Base-by-base conservation (phyloP, 2,797 vertebrate species). In the Rhodeus uyekii region DNA sequence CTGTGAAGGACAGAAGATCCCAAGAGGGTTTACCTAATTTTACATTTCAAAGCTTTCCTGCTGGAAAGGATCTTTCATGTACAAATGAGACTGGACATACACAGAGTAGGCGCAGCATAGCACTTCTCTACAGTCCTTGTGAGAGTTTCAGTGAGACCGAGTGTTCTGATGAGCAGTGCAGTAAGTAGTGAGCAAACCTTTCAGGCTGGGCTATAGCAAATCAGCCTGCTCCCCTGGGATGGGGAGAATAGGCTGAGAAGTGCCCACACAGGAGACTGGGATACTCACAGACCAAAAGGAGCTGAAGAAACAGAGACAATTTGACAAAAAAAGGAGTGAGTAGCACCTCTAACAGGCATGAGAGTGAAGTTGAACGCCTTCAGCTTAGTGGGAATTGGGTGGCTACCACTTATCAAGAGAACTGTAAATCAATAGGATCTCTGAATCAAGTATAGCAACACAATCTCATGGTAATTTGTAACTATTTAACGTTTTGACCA, bases 381-480 rank as follows among this genome's bases (percentile, higher is more conserved):
- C 58, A 82, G 73, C 19, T 22, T 39, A 53, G 73, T 34, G 65
- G 61, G 77, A 61, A 86, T 78, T 44, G 80, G 55, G 69, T 74
- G 78, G 55, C 81, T 84, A 71, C 80, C 67, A 27, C 67, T 76
- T 61, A 9, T 58, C 53, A 82, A 76, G 18, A 84, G 12, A 63
- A 46, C 53, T 78, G 74, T 77, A 72, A 46, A 76, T 76, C 71
- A 64, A 46, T 60, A 27, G 58, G 63, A 46, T 69, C 76, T 63
- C 74, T 50, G 65, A 73, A 60, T 67, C 81, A 89, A 92, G 92
- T 94, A 89, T 90, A 71, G 80, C 46, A 74, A 44, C 61, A 18
- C 12, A 55, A n/a, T 29, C n/a, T 3, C 0, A 46, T 2, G 2
- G n/a, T 22, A 60, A 18, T 58, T 50, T 0, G 53, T 32, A 46